Percentiles rank a stretch among this genome's conserved stretches.
These are phyloP conservation scores for Acropternis orthonyx DNA, from an alignment of 2,797 vertebrate genomes.

Conservation along the genomic window DNA sequence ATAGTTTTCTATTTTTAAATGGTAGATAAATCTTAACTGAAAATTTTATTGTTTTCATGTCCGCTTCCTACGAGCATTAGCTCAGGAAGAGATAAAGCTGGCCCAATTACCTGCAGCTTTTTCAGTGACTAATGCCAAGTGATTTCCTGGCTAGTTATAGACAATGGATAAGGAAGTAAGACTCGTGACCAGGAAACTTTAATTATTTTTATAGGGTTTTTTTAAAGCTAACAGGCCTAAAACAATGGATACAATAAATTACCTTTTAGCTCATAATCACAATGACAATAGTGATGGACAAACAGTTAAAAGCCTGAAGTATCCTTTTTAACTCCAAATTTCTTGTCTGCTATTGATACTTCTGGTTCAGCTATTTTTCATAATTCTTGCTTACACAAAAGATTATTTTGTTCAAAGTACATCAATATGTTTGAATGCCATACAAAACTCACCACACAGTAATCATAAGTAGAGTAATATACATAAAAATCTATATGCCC, in stretches of 20 bases:
- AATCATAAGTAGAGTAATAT: not conserved
- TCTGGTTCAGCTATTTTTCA: not conserved
- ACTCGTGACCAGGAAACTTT: conserved; percentile 74
- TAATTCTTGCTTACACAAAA: not conserved
- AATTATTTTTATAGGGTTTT: conserved; percentile 58
- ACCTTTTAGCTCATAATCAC: not conserved
- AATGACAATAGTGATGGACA: not conserved
- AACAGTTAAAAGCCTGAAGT: not conserved
- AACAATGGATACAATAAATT: conserved; percentile 21
- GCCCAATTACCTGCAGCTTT: conserved; percentile 65
- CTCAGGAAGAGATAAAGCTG: conserved; percentile 81
- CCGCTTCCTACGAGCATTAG: conserved; percentile 62
- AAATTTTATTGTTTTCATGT: conserved; percentile 68
- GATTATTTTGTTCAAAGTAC: not conserved
- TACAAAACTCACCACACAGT: not conserved
- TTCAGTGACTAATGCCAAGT: conserved; percentile 59
- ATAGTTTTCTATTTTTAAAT: conserved; percentile 30
- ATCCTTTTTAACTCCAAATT: not conserved
- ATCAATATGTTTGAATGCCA: not conserved
- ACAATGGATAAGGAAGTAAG: conserved; percentile 78
- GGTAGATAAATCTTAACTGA: not conserved
- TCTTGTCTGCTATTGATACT: not conserved
- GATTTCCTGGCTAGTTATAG: conserved; percentile 69
- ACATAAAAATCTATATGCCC: not conserved
- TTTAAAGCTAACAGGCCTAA: not conserved